Percentiles rank a stretch among this genome's conserved stretches.
Conservation (phyloP, 1,140 invertebrate species). For the Chelonus insularis region DNA sequence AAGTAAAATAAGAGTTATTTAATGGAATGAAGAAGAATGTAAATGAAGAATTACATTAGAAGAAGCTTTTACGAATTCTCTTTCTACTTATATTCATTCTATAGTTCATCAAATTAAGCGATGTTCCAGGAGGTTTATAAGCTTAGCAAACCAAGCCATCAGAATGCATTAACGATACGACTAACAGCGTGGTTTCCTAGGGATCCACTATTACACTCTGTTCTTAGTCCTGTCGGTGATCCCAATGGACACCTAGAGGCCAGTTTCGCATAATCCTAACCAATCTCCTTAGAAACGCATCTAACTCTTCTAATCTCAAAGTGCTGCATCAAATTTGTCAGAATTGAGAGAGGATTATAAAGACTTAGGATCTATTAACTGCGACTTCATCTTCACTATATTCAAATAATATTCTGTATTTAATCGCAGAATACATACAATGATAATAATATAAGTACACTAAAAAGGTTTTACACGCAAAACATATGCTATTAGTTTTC, state of each 20-base stretch:
- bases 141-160: conserved; percentile 30
- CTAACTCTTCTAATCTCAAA: neutral
- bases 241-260: conserved; percentile 10
- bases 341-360: too few relatives aligned
- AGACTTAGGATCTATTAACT: too few relatives aligned
- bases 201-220: neutral
- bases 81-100: neutral
- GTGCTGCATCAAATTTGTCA: neutral
- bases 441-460: too few relatives aligned
- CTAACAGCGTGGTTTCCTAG: conserved; percentile 21
- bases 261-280: neutral
- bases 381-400: too few relatives aligned
- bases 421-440: too few relatives aligned
- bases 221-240: neutral
- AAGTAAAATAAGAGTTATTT: too few relatives aligned
- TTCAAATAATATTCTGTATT: too few relatives aligned
- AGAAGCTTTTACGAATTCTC: conserved; percentile 18
- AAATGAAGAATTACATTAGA: conserved; percentile 28
- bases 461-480: too few relatives aligned
- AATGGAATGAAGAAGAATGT: too few relatives aligned
- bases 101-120: conserved; percentile 37
- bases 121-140: conserved; percentile 39
- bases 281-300: neutral
- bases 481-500: too few relatives aligned
- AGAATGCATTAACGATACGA: conserved; percentile 39